Conservation (phyloP, 2,888 invertebrate species). For the Nephrocerus scutellatus region DNA sequence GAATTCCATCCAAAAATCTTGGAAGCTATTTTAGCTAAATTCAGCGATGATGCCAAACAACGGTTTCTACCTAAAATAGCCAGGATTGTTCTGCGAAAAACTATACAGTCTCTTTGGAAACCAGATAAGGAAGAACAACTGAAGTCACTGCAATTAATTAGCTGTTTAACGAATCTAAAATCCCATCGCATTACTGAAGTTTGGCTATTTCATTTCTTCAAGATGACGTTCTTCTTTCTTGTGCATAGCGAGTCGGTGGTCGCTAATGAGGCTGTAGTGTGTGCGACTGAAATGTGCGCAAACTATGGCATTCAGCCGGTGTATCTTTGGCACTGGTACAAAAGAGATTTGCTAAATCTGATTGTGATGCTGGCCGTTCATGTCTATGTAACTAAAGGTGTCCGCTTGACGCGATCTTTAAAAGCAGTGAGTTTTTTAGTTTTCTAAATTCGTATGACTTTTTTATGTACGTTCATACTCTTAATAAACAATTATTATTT, state of each 20-base stretch:
- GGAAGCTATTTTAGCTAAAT: too few species aligned
- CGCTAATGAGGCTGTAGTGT: slow-evolving; percentile 39
- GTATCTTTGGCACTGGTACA: slow-evolving; percentile 45
- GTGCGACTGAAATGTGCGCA: slow-evolving; percentile 39
- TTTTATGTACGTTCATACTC: not conserved
- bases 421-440: slow-evolving; percentile 32
- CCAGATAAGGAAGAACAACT: too few species aligned
- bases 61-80: slow-evolving; percentile 29
- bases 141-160: slow-evolving; percentile 13
- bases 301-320: slow-evolving; percentile 36
- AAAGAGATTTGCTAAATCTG: slow-evolving; percentile 37
- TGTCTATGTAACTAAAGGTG: slow-evolving; percentile 35
- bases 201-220: slow-evolving; percentile 42
- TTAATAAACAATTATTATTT: not conserved
- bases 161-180: too few species aligned
- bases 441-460: not conserved
- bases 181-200: slow-evolving; percentile 30
- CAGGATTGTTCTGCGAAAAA: slow-evolving; percentile 19
- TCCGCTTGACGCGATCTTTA: slow-evolving; percentile 35
- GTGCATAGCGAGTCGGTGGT: slow-evolving; percentile 37
- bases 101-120: too few species aligned
- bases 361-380: slow-evolving; percentile 35
- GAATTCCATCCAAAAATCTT: too few species aligned
- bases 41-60: too few species aligned
- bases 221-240: slow-evolving; percentile 40